These are phyloP conservation scores for Cydia amplana DNA, from an alignment of 1,140 invertebrate species.

Conservation along the genomic window DNA sequence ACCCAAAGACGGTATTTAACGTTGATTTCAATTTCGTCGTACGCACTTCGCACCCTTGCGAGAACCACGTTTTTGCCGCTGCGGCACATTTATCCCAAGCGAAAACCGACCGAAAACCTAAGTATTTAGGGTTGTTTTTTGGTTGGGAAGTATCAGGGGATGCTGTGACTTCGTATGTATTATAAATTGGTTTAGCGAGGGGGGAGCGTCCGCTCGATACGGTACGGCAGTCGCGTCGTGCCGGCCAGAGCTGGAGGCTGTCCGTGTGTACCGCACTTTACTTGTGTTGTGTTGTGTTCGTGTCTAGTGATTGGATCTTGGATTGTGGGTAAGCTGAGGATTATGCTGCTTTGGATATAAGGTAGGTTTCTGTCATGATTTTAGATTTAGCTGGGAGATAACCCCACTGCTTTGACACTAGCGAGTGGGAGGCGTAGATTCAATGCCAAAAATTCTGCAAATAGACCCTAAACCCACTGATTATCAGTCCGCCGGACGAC, in stretches of 20 bases:
- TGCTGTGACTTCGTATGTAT: slow-evolving; percentile 78
- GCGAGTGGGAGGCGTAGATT: no score
- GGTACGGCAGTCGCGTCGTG: slow-evolving; percentile 68
- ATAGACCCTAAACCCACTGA: no score
- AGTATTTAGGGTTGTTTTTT: slow-evolving; percentile 46
- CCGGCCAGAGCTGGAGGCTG: slow-evolving; percentile 41
- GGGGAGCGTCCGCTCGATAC: slow-evolving; percentile 73
- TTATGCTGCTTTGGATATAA: neutral
- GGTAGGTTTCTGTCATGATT: slow-evolving; percentile 14
- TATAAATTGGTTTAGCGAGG: slow-evolving; percentile 79
- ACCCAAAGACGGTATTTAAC: slow-evolving; percentile 32
- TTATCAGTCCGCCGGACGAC: no score
- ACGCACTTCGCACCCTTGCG: slow-evolving; percentile 74
- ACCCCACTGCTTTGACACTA: no score
- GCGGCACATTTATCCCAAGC: slow-evolving; percentile 53
- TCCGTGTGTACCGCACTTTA: slow-evolving; percentile 32
- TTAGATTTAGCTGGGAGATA: no score
- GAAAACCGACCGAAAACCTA: slow-evolving; percentile 40
- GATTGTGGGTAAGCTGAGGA: slow-evolving; percentile 19
- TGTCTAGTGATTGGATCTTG: slow-evolving; percentile 2
- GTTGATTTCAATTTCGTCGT: slow-evolving; percentile 66
- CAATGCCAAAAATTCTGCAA: no score
- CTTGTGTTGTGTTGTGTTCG: slow-evolving; percentile 17
- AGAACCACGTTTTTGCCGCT: slow-evolving; percentile 75
- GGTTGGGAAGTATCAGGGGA: slow-evolving; percentile 52